These are phyloP conservation scores for Heloderma charlesbogerti DNA, from an alignment of 2,113 vertebrate genomes.

Conservation along the genomic window DNA sequence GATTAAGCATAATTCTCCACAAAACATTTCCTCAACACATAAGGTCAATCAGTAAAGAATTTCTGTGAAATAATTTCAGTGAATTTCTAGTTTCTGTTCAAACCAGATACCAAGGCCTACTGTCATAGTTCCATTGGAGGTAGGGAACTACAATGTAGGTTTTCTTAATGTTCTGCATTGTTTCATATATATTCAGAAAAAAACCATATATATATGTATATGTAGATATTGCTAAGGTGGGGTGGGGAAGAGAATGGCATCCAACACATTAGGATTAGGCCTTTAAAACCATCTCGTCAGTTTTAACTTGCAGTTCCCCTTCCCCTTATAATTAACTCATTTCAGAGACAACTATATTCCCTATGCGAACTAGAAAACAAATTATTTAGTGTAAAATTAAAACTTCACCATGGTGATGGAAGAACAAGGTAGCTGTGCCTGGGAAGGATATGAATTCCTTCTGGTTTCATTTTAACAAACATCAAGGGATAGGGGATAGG, in stretches of 20 bases:
- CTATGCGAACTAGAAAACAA: background rate
- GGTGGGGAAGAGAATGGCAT: background rate
- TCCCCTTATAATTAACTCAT: background rate
- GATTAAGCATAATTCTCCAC: background rate
- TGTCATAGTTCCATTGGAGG: background rate
- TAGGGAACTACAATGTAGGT: background rate
- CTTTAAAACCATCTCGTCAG: background rate
- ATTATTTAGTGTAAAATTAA: background rate
- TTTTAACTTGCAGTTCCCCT: background rate
- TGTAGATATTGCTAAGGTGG: background rate
- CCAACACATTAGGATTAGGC: background rate
- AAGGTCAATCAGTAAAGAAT: background rate
- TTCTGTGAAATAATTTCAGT: background rate
- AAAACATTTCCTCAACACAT: background rate
- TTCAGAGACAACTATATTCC: background rate
- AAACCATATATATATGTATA: background rate
- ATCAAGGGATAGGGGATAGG: background rate
- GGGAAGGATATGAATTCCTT: background rate
- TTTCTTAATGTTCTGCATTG: background rate
- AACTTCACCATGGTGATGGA: conserved; percentile 4
- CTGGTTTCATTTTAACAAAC: background rate
- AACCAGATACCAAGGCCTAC: background rate
- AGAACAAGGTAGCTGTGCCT: background rate
- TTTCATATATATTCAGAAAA: background rate
- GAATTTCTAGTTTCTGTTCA: background rate